Conservation (phyloP, 2,113 vertebrate species). For the Tragelaphus scriptus region DNA sequence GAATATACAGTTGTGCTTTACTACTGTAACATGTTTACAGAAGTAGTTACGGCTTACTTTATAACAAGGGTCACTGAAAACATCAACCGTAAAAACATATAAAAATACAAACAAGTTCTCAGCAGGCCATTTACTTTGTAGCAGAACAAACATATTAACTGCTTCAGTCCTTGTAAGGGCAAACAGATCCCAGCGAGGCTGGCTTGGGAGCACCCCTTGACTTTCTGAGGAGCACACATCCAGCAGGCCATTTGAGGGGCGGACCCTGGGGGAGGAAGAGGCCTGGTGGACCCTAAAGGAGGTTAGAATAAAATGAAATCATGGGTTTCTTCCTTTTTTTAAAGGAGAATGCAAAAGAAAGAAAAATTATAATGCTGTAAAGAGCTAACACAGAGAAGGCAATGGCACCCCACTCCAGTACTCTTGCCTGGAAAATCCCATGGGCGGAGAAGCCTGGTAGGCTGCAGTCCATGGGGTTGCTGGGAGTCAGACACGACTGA, state of each 20-base stretch:
- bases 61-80: conserved; percentile 64
- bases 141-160: conserved; percentile 43
- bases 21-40: conserved; percentile 54
- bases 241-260: background rate
- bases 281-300: background rate
- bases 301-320: background rate
- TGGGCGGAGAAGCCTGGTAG: no score
- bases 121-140: conserved; percentile 43
- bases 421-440: no score
- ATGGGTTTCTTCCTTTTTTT: background rate
- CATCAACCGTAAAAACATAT: conserved; percentile 50
- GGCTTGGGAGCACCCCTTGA: background rate
- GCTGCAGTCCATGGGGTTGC: no score
- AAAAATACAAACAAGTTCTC: conserved; percentile 54
- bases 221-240: background rate
- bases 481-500: no score
- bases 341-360: background rate
- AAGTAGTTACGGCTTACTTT: conserved; percentile 54
- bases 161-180: background rate
- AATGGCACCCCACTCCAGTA: no score
- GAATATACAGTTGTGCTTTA: conserved; percentile 57
- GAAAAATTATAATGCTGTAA: background rate
- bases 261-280: background rate
- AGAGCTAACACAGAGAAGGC: background rate
- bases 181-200: background rate